Base-by-base conservation (phyloP, 2,888 invertebrate species). In the Coecobrya sp. region DNA sequence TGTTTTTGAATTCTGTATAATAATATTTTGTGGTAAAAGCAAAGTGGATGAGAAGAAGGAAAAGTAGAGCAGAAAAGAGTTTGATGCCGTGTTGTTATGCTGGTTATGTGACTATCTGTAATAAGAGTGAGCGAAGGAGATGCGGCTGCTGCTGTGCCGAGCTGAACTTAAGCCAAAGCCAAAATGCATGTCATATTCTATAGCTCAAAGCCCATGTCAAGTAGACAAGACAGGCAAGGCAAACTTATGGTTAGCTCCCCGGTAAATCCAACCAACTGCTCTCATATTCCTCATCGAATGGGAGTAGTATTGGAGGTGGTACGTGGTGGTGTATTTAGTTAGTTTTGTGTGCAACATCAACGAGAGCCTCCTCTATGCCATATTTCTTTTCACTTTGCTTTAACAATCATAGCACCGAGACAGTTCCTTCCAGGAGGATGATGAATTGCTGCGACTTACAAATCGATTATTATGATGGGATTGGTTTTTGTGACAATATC, bases 231-330 rank as follows among this genome's bases (percentile, higher is more conserved):
- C 82, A 84, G 89, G 42, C 59, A 62, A 36, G 55, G 82, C 52
- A 82, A 79, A 85, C 85, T 85, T 68, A 85, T 85, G 85, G 85
- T 85, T 85, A 81, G 70, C 36, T 68, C 82, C 65, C 22, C 45
- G 36, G 68, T 89, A 89, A 89, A 89, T 89, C 89, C 89, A 89
- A 89, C 89, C 89, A 89, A 89, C 89, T 86, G 73, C 88, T 79
- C 79, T 27, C 73, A 10, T 76, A 65, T 30, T 79, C 73, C 65
- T 86, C 68, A 68, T 62, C 85, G 68, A 68, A 85, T 85, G 65
- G 65, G 45, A 85, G 68, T 36, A 62, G 55, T 13, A 30, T 49
- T 27, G 36, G 62, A 82, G 59, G 85, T n/a, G 27, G 59, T 36
- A 59, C 16, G 36, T 59, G 73, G 22, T 82, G 22, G 59, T n/a